Percentiles rank a stretch among this genome's conserved stretches.
Conservation (phyloP, 2,888 invertebrate species). For the Leptinotarsa juncta region DNA sequence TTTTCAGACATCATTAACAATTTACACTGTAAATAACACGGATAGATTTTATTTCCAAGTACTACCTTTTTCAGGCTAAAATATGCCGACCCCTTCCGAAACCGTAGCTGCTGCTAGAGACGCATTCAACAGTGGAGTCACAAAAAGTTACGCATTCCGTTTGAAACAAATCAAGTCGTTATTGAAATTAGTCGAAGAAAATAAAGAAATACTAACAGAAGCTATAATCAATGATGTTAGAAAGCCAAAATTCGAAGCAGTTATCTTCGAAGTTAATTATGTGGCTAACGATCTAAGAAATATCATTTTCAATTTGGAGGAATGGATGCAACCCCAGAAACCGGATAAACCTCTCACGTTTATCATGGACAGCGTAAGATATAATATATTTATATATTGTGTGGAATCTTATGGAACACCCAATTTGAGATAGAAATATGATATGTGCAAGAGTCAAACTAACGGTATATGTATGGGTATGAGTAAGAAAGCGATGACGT, state of each 20-base stretch:
- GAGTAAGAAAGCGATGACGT: too few species aligned
- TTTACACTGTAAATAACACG: too few species aligned
- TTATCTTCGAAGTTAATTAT: slow-evolving; percentile 82
- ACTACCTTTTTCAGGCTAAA: neutral
- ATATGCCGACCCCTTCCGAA: slow-evolving; percentile 11
- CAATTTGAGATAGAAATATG: too few species aligned
- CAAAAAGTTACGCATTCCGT: slow-evolving; percentile 85
- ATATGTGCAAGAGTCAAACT: too few species aligned
- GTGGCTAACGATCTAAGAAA: slow-evolving; percentile 80
- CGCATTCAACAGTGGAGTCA: slow-evolving; percentile 83
- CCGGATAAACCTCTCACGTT: slow-evolving; percentile 78
- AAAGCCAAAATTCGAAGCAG: slow-evolving; percentile 82
- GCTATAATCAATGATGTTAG: slow-evolving; percentile 84
- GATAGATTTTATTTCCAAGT: too few species aligned
- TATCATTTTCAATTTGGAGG: slow-evolving; percentile 76
- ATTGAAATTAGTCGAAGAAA: slow-evolving; percentile 82
- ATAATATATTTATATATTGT: neutral
- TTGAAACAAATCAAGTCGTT: slow-evolving; percentile 82
- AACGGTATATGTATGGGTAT: too few species aligned
- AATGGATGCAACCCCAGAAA: slow-evolving; percentile 83
- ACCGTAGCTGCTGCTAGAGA: slow-evolving; percentile 63
- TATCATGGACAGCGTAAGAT: slow-evolving; percentile 71
- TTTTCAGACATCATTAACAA: too few species aligned
- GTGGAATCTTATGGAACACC: too few species aligned
- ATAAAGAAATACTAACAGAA: slow-evolving; percentile 76